Conservation (phyloP, 2,888 invertebrate species). For the Aromia moschata region DNA sequence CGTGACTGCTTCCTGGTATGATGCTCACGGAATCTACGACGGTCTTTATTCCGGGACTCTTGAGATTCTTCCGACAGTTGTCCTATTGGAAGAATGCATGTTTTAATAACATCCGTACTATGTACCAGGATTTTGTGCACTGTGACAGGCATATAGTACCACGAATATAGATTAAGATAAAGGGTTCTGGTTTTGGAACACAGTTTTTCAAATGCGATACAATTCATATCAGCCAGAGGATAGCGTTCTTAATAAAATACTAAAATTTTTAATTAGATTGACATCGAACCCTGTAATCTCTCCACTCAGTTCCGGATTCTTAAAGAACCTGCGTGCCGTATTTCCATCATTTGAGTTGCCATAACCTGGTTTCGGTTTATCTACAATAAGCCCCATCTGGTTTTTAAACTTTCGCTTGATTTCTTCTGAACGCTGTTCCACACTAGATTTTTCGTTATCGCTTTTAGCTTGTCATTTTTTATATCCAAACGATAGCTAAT, state of each 20-base stretch:
- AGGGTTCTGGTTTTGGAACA: not conserved
- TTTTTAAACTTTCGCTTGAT: not conserved
- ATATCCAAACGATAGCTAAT: not conserved
- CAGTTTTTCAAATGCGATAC: not conserved
- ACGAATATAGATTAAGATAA: not conserved
- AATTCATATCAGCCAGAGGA: not conserved
- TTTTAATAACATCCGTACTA: not conserved
- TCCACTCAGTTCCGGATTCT: not conserved
- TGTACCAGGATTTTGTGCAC: not conserved
- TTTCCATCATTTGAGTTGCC: not conserved
- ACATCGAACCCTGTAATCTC: not conserved
- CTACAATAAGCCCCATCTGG: not conserved
- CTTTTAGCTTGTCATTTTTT: not conserved
- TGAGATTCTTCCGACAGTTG: not conserved
- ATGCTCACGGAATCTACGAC: not conserved
- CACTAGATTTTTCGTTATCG: not conserved
- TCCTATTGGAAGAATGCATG: not conserved
- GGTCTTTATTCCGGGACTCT: not conserved
- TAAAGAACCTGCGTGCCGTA: not conserved
- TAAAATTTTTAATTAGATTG: not conserved
- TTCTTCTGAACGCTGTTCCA: not conserved
- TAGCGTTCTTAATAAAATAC: not conserved
- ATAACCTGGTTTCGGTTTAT: not conserved
- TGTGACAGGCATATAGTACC: not conserved
- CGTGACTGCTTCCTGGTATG: not conserved